A percentile compares a stretch with the other conserved stretches of the same genome.
Evolutionary conservation across 2,888 invertebrate species (phyloP).

Genomic region (Philereme vetulata): DNA sequence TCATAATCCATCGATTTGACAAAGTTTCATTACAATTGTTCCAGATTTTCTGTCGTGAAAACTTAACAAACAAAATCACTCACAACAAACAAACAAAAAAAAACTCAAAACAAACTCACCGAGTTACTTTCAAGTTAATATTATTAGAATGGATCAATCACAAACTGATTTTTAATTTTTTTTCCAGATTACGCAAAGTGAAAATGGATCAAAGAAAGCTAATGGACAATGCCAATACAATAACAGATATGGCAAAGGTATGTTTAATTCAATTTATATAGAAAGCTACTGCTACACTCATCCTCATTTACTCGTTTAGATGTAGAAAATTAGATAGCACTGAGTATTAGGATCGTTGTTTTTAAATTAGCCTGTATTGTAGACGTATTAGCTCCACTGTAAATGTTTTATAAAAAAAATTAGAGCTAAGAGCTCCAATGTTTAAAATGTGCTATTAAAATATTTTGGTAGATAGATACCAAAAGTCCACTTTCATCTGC

Average conservation of each 20-base stretch:
- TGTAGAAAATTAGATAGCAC: conserved; percentile 36
- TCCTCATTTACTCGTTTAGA: conserved; percentile 60
- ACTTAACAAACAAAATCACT: too few relatives aligned
- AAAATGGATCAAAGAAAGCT: conserved; percentile 99
- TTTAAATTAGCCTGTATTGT: not conserved
- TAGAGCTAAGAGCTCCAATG: not conserved
- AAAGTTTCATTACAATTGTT: too few relatives aligned
- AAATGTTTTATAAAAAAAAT: not conserved
- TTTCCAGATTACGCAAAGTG: conserved; percentile 96
- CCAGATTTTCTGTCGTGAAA: too few relatives aligned
- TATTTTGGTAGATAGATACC: conserved; percentile 40
- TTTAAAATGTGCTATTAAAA: not conserved
- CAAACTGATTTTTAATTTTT: not conserved
- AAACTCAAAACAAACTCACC: too few relatives aligned
- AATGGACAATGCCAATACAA: conserved; percentile 99
- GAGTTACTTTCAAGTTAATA: too few relatives aligned
- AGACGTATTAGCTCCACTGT: not conserved
- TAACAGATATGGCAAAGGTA: conserved; percentile 99
- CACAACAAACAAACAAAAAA: too few relatives aligned
- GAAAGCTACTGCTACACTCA: conserved; percentile 71
- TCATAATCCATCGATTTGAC: too few relatives aligned
- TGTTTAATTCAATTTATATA: conserved; percentile 51
- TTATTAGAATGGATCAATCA: too few relatives aligned
- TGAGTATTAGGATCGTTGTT: not conserved
- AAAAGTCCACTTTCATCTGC: conserved; percentile 46